These are phyloP conservation scores for Trachymyrmex cornetzi DNA, from an alignment of 1,140 invertebrate genomes.

Conservation along the genomic window DNA sequence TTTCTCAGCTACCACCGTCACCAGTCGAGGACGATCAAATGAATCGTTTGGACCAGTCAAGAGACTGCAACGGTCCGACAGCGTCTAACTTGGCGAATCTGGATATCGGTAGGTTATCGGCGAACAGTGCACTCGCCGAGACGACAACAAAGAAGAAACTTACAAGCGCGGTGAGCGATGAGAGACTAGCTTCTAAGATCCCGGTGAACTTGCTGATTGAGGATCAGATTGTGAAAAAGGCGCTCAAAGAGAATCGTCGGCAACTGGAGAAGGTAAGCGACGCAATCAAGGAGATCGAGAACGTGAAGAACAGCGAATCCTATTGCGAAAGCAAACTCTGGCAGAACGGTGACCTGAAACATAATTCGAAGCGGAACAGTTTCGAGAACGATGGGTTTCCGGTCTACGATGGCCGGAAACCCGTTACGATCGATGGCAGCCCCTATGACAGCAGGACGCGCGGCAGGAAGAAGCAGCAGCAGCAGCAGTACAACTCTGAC, in stretches of 20 bases:
- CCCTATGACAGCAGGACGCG: slow-evolving; percentile 66
- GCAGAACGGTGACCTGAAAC: slow-evolving; percentile 78
- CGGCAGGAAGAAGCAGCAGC: slow-evolving; percentile 73
- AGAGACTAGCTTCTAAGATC: slow-evolving; percentile 80
- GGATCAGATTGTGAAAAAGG: slow-evolving; percentile 85
- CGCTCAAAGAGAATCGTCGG: slow-evolving; percentile 84
- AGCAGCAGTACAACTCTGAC: slow-evolving; percentile 80
- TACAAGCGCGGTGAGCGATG: slow-evolving; percentile 23
- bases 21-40: slow-evolving; percentile 57
- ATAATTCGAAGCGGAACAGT: slow-evolving; percentile 77
- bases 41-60: slow-evolving; percentile 12
- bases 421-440: slow-evolving; percentile 13
- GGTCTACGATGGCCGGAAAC: slow-evolving; percentile 63
- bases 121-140: slow-evolving; percentile 63
- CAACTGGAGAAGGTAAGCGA: slow-evolving; percentile 85
- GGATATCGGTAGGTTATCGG: slow-evolving; percentile 52
- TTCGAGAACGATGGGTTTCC: slow-evolving; percentile 77
- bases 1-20: slow-evolving; percentile 52
- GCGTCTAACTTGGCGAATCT: not conserved
- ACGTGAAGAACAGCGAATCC: slow-evolving; percentile 81
- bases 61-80: slow-evolving; percentile 78
- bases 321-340: slow-evolving; percentile 77
- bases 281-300: slow-evolving; percentile 85
- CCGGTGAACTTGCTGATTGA: slow-evolving; percentile 84
- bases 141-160: slow-evolving; percentile 49